Percentiles rank a stretch among this genome's conserved stretches.
phyloP scores from a whole-genome alignment of 2,797 vertebrate species.

The Gouania willdenowi region DNA sequence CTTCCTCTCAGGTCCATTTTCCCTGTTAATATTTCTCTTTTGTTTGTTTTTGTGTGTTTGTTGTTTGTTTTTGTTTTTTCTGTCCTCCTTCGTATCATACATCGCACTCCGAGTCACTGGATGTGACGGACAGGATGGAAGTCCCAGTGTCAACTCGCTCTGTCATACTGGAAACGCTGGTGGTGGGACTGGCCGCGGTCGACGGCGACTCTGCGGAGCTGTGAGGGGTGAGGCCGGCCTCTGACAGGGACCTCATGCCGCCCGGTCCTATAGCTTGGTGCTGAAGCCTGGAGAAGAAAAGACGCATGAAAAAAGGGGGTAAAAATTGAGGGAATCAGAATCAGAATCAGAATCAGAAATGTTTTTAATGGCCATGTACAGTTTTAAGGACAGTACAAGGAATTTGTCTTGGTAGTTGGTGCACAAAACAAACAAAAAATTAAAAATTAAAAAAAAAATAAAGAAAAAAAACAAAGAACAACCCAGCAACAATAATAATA shows the following conservation, averaged over 20 bases:
- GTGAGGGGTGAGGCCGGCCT: slow-evolving; percentile 94
- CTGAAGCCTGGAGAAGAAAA: slow-evolving; percentile 87
- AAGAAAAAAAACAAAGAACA: too few species aligned
- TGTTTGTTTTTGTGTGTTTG: slow-evolving; percentile 51
- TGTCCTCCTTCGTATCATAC: slow-evolving; percentile 83
- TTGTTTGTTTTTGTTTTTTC: slow-evolving; percentile 41
- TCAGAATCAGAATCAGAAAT: too few species aligned
- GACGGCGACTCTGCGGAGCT: slow-evolving; percentile 98
- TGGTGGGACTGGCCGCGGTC: slow-evolving; percentile 95
- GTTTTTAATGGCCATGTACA: too few species aligned
- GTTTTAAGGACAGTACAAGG: too few species aligned
- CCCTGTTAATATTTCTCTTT: slow-evolving; percentile 83
- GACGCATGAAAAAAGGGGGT: slow-evolving; percentile 23
- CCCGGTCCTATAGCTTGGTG: slow-evolving; percentile 97
- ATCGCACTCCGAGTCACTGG: slow-evolving; percentile 99
- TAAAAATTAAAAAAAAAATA: slow-evolving; percentile 34
- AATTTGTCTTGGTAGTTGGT: too few species aligned
- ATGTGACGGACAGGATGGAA: slow-evolving; percentile 98
- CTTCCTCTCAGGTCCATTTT: slow-evolving; percentile 84
- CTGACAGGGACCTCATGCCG: slow-evolving; percentile 95
- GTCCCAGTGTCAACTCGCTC: slow-evolving; percentile 95
- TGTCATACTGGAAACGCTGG: slow-evolving; percentile 97
- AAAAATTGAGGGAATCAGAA: too few species aligned
- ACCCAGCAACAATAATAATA: too few species aligned
- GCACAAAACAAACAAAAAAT: too few species aligned